phyloP scores from a whole-genome alignment of 2,113 vertebrate genomes.

The Amia ocellicauda region DNA sequence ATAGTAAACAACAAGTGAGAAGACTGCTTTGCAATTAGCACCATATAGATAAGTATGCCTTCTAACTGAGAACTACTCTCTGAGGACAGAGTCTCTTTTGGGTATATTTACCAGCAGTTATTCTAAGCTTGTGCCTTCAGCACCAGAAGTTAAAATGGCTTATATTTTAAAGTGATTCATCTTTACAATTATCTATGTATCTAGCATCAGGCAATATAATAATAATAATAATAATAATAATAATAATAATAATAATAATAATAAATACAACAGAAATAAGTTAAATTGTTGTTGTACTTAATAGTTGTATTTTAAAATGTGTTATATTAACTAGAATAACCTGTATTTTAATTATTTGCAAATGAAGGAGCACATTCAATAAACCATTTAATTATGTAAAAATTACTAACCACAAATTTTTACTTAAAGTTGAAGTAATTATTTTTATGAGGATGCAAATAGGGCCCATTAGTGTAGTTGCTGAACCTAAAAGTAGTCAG shows the following conservation, averaged over 20 bases:
- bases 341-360: constrained; percentile 25
- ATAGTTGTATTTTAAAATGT: constrained; percentile 12
- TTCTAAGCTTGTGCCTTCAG: constrained; percentile 54
- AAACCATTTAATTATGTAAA: constrained; percentile 24
- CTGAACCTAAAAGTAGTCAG: constrained; percentile 23
- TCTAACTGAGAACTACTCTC: constrained; percentile 31
- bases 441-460: constrained; percentile 22
- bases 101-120: constrained; percentile 55
- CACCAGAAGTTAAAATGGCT: constrained; percentile 47
- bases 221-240: too few relatives aligned
- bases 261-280: too few relatives aligned
- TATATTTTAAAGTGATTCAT: constrained; percentile 63
- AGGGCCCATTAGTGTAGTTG: constrained; percentile 25
- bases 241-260: too few relatives aligned
- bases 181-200: constrained; percentile 35
- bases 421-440: constrained; percentile 9
- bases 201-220: constrained; percentile 53
- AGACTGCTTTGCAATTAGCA: constrained; percentile 16
- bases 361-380: constrained; percentile 12
- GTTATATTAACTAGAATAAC: not conserved
- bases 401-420: constrained; percentile 27
- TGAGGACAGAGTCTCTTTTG: constrained; percentile 47
- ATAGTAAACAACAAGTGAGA: constrained; percentile 8
- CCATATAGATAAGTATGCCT: constrained; percentile 18
- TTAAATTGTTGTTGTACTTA: not conserved